phyloP scores from a whole-genome alignment of 2,888 invertebrate genomes.

The Andrena dorsata region DNA sequence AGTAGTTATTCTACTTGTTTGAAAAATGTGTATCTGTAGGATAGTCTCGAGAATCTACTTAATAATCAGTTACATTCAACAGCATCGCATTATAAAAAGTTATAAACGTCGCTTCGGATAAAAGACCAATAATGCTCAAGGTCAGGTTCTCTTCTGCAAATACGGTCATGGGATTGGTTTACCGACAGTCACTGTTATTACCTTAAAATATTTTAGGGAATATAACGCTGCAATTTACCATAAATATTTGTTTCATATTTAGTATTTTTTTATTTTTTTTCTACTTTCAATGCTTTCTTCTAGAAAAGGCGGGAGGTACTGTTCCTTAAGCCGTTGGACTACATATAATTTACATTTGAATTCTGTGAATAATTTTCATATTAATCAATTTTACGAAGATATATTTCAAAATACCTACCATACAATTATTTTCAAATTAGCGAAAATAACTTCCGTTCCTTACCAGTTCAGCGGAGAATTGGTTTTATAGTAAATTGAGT shows the following conservation, averaged over 20 bases:
- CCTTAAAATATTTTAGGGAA: not conserved
- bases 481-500: no score
- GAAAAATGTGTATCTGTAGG: not conserved
- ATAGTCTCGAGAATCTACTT: not conserved
- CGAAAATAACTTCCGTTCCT: no score
- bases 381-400: no score
- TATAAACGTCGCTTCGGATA: not conserved
- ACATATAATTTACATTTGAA: no score
- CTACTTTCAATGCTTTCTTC: not conserved
- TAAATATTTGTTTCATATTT: not conserved
- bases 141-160: not conserved
- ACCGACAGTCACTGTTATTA: not conserved
- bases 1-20: not conserved
- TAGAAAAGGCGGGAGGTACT: no score
- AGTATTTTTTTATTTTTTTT: not conserved
- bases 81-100: not conserved
- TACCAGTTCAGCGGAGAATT: no score
- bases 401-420: no score
- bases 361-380: no score
- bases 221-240: not conserved
- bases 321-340: no score
- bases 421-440: no score
- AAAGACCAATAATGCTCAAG: conserved; percentile 20
- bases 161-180: not conserved
- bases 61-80: not conserved